These are phyloP conservation scores for Venturia canescens DNA, from an alignment of 1,140 invertebrate species.

Conservation along the genomic window DNA sequence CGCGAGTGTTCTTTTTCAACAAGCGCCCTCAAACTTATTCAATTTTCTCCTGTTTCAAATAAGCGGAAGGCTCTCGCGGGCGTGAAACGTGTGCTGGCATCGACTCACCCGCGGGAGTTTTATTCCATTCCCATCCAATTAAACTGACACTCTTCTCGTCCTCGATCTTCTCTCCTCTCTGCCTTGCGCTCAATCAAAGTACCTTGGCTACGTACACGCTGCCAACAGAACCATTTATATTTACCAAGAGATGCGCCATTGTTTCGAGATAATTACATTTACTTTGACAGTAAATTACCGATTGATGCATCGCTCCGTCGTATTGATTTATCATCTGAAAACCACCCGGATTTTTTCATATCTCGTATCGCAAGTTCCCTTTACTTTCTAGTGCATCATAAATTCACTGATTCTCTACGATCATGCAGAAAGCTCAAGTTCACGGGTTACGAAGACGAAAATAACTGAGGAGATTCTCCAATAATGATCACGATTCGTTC, in stretches of 20 bases:
- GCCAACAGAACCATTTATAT: neutral
- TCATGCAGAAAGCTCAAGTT: too few relatives aligned
- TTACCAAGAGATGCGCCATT: neutral
- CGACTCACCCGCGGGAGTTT: constrained; percentile 35
- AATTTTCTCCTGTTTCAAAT: constrained; percentile 47
- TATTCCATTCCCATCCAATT: constrained; percentile 51
- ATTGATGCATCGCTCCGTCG: too few relatives aligned
- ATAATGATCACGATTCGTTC: too few relatives aligned
- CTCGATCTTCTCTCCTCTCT: neutral
- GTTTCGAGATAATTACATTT: too few relatives aligned
- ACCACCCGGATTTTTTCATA: too few relatives aligned
- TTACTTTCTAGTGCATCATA: too few relatives aligned
- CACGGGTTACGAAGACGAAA: too few relatives aligned
- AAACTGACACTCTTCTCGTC: constrained; percentile 40
- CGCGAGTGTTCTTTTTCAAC: neutral
- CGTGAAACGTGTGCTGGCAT: constrained; percentile 18
- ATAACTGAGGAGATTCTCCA: too few relatives aligned
- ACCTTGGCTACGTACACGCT: neutral
- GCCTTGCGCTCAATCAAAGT: neutral
- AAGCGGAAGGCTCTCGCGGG: constrained; percentile 7
- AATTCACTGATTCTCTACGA: too few relatives aligned
- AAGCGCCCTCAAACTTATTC: constrained; percentile 49
- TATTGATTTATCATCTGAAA: too few relatives aligned
- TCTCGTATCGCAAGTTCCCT: too few relatives aligned
- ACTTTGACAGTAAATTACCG: too few relatives aligned